Base-by-base conservation (phyloP, 2,797 vertebrate genomes). In the Acrossocheilus wenchowensis region DNA sequence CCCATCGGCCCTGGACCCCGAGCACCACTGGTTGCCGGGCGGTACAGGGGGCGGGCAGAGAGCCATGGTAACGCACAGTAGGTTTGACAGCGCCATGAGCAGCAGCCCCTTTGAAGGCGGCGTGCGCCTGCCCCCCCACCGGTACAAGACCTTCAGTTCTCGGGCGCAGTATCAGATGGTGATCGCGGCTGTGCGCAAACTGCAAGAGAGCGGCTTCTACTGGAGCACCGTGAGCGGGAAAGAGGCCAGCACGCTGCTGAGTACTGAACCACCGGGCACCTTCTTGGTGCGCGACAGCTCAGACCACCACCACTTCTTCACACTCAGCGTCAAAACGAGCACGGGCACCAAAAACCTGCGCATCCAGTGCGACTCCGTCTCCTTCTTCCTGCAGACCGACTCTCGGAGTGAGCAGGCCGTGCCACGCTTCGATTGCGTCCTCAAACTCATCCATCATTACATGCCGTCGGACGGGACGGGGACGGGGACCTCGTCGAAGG, bases 241-340 rank as follows among this genome's bases (percentile, higher is more conserved):
- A 8, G 97, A 99, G 89, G 98, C 98, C 88, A 97, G 97, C 93
- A 91, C 96, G 85, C 94, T 97, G 90, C 96, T 99, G 73, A 97
- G 96, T 88, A 83, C 96, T 0, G 97, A 99, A 88, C 95, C 97
- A 0, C 95, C 97, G 0, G 98, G 98, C 75, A 99, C 98, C 87
- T 99, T 99, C 92, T 95, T 99, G 89, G 97, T 99, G 92, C 96
- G 98, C 6, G 98, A 99, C 95, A 99, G 98, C 90, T 99, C 98
- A 0, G 97, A 99, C 94, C 96, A 97, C 95, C 96, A 96, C 90
- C 97, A 99, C 93, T 99, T 99, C 95, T 99, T 99, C 94, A 98
- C 98, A 50, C 96, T 99, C 86, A 98, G 98, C 0, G 97, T 99
- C 81, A 98, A 98, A 93, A 99, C 98, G 0, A 92, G 95, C 86